Evolutionary conservation across 2,113 vertebrate genomes (phyloP).

Genomic region (Aspiorhynchus laticeps): DNA sequence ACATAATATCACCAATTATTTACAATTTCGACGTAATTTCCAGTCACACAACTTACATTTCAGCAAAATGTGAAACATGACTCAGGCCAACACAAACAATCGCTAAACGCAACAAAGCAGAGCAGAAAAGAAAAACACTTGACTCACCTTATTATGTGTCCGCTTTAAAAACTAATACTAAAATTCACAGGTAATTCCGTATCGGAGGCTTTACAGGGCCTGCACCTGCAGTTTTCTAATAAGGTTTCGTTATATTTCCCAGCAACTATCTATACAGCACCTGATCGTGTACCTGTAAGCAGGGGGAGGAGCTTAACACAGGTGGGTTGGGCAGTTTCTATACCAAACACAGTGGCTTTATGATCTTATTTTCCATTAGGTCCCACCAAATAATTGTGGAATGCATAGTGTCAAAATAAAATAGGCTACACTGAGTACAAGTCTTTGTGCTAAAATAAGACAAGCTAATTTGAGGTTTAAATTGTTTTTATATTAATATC

Average conservation of each 20-base stretch:
- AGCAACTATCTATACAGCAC: constrained; percentile 4
- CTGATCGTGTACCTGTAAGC: constrained; percentile 14
- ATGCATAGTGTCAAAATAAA: neutral
- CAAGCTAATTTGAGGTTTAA: neutral
- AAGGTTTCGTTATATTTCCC: constrained; percentile 8
- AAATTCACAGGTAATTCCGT: neutral
- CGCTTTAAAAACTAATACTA: neutral
- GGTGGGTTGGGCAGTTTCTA: constrained; percentile 25
- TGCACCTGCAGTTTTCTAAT: neutral
- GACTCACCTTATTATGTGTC: neutral
- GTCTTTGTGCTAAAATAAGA: neutral
- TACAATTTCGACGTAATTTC: neutral
- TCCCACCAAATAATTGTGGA: neutral
- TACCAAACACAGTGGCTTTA: neutral
- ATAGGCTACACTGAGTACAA: neutral
- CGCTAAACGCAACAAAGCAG: neutral
- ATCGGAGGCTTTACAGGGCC: constrained; percentile 11
- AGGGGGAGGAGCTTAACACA: constrained; percentile 5
- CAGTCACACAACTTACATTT: neutral
- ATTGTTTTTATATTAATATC: neutral
- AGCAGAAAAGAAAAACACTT: too few species aligned
- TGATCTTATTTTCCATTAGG: neutral
- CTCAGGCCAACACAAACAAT: neutral
- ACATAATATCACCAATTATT: neutral
- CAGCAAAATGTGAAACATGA: neutral